Percentiles rank a stretch among this genome's conserved stretches.
Conservation (phyloP, 2,113 vertebrate species). For the Rhinogobius similis region DNA sequence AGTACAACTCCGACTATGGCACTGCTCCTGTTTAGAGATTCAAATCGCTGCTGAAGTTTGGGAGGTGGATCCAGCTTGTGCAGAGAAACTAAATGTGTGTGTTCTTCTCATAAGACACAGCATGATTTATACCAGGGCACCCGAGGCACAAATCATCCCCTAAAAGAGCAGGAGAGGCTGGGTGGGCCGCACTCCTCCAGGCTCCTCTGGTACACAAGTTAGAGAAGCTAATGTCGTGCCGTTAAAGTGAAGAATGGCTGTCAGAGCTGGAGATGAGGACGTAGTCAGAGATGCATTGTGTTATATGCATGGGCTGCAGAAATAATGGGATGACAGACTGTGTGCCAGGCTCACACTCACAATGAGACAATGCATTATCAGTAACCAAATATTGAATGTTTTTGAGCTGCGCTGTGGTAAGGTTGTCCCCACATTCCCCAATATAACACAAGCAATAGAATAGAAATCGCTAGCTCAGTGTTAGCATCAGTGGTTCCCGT, state of each 20-base stretch:
- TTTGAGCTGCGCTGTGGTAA: too few relatives aligned
- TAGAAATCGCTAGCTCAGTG: too few relatives aligned
- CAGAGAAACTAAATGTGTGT: slow-evolving; percentile 31
- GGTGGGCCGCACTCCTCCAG: background rate
- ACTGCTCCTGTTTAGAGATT: background rate
- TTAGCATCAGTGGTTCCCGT: too few relatives aligned
- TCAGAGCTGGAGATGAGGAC: background rate
- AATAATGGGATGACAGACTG: background rate
- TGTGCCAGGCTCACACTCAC: background rate
- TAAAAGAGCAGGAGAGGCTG: background rate
- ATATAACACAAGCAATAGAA: too few relatives aligned
- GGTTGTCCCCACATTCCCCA: too few relatives aligned
- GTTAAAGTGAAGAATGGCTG: slow-evolving; percentile 1
- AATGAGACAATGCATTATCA: background rate
- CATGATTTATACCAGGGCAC: slow-evolving; percentile 50
- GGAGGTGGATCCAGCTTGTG: slow-evolving; percentile 4
- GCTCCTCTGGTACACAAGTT: background rate
- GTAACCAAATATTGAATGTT: too few relatives aligned
- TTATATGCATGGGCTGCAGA: background rate
- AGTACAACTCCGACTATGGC: too few relatives aligned
- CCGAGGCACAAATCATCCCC: slow-evolving; percentile 39
- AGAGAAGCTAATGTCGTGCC: background rate
- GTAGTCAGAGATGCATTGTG: background rate
- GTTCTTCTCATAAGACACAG: slow-evolving; percentile 22
- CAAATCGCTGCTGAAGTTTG: slow-evolving; percentile 27